Evolutionary conservation across 2,797 vertebrate species (phyloP).

Genomic region (Coccyzus lansbergi): DNA sequence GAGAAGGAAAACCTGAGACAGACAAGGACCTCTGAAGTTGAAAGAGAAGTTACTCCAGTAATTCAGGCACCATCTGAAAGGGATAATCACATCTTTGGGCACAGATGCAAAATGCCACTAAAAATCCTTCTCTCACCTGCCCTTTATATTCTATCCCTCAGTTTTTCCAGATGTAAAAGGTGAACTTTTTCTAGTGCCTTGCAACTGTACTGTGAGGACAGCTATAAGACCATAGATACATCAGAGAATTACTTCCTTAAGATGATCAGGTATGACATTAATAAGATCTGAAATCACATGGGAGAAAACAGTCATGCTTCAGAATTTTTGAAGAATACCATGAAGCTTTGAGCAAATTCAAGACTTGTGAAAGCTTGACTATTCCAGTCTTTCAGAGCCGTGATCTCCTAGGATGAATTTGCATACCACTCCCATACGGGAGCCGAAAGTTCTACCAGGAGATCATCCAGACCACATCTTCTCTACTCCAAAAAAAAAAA

Average conservation of each 20-base stretch:
- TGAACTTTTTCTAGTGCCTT: neutral
- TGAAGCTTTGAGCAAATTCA: neutral
- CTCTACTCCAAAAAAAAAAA: neutral
- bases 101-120: neutral
- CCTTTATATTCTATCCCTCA: neutral
- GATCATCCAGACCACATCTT: neutral
- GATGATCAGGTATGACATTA: neutral
- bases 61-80: neutral
- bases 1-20: neutral
- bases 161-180: neutral
- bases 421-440: neutral
- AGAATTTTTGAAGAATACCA: conserved; percentile 9
- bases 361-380: neutral
- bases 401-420: neutral
- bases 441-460: neutral
- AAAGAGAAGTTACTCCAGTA: neutral
- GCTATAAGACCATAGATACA: neutral
- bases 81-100: neutral
- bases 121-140: accelerated
- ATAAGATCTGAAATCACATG: conserved; percentile 2
- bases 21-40: neutral
- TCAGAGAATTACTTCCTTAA: neutral
- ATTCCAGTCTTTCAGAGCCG: neutral
- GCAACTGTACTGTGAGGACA: neutral
- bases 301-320: neutral